These are phyloP conservation scores for Anabacerthia variegaticeps DNA, from an alignment of 2,797 vertebrate species.

Conservation along the genomic window DNA sequence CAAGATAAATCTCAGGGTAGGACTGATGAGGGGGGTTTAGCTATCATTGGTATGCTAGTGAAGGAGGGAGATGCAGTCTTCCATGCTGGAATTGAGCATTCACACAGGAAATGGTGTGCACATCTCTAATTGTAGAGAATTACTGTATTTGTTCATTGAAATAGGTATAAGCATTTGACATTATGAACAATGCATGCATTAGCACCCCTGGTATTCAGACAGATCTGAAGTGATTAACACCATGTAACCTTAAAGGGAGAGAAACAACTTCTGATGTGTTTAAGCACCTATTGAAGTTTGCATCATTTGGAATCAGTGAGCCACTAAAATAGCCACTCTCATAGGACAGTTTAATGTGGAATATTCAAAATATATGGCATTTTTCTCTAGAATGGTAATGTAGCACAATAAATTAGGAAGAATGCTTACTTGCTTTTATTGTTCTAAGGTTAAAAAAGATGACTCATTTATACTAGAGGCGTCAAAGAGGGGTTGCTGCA, in stretches of 20 bases:
- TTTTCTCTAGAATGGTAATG: neutral
- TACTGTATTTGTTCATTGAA: neutral
- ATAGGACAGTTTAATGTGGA: neutral
- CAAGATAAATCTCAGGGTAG: neutral
- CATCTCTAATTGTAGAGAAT: neutral
- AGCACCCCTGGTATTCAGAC: neutral
- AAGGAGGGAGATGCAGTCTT: neutral
- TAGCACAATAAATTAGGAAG: neutral
- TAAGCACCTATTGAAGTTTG: neutral
- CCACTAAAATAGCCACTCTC: neutral
- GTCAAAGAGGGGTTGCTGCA: neutral
- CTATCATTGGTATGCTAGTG: neutral
- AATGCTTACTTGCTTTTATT: neutral
- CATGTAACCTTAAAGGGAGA: neutral
- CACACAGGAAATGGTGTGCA: neutral
- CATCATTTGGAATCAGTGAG: neutral
- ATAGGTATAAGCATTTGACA: neutral
- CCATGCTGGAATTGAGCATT: neutral
- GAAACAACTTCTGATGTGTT: neutral
- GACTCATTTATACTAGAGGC: neutral
- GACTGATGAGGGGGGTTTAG: neutral
- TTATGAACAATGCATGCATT: neutral
- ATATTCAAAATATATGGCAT: neutral
- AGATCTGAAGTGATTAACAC: neutral
- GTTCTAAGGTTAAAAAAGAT: neutral